Evolutionary conservation across 2,113 vertebrate genomes (phyloP), one percentile per base, ranked within the genome.

Genomic region (Tragelaphus buxtoni): DNA sequence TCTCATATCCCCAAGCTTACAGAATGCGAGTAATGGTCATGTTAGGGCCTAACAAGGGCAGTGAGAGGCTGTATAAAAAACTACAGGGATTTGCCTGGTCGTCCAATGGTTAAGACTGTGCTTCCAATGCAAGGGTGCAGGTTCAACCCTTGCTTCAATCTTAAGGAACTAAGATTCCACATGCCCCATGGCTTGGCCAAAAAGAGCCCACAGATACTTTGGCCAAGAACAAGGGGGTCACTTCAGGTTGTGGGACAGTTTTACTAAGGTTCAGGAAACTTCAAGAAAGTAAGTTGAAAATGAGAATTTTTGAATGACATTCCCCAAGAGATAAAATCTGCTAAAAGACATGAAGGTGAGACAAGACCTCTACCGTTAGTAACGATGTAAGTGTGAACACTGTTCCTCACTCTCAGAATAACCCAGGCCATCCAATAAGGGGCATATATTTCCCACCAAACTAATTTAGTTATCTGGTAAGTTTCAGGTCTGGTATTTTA

Each of bases 391-490:
- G 49, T 30, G 39, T 81, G 45, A 93, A 60, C 60, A 90, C 49
- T 32, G 18, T 35, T 92, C 60, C 22, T 53, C 39, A 91, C 47
- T 80, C 74, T 94, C 88, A 95, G 76, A 94, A 88, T 77, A 94
- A 58, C 17, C 47, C 58, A 84, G 26, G 45, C 26, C 90, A 85
- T 72, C 94, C 58, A 91, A 12, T 79, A 89, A 94, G 17, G 42
- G 39, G 26, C 47, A 80, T 81, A 4, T 24, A 96, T 96, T 96
- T 97, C 45, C 61, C 49, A 95, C 80, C 24, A 96, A 93, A 96
- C 32, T 91, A 83, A 93, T 88, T 91, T 72, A 90, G 58, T 88
- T 87, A 35, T 92, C 89, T 88, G 32, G 2, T 86, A 94, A 95
- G 39, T 81, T 89, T 89, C 1, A 91, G 42, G 32, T 18, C 47